Evolutionary conservation across 2,113 vertebrate species (phyloP).

Genomic region (Phylloscopus trochiloides): DNA sequence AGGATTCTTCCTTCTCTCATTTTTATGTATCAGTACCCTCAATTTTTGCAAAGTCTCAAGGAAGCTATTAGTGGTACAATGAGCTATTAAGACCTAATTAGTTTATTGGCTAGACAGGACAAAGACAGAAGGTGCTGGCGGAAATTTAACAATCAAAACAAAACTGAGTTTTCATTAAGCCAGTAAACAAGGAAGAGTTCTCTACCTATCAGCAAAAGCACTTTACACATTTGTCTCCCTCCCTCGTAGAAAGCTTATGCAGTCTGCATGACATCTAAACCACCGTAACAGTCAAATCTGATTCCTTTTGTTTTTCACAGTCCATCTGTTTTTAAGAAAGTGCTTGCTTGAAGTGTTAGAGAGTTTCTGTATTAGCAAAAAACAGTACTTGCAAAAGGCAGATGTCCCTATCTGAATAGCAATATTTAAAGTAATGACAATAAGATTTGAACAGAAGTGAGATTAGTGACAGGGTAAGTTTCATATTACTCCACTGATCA

Average conservation of each 20-base stretch:
- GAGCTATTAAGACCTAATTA: not conserved
- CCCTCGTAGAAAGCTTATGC: not conserved
- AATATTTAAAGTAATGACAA: not conserved
- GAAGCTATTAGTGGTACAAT: not conserved
- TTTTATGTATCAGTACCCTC: not conserved
- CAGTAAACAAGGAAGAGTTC: not conserved
- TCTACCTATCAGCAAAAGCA: not conserved
- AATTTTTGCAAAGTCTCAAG: not conserved
- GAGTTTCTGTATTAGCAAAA: conserved; percentile 44
- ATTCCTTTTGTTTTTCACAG: conserved; percentile 4
- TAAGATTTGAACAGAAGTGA: not conserved
- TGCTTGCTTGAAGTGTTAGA: not conserved
- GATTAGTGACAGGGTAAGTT: not conserved
- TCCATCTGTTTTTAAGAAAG: conserved; percentile 38
- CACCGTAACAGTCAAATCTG: not conserved
- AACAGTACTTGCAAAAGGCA: not conserved
- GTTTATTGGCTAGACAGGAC: not conserved
- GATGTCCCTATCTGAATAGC: not conserved
- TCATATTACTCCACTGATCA: not conserved
- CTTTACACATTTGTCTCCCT: not conserved
- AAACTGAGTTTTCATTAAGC: not conserved
- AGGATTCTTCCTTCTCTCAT: not conserved
- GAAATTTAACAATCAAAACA: conserved; percentile 33
- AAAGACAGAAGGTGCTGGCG: not conserved
- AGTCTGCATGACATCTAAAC: not conserved